A percentile compares a stretch with the other conserved stretches of the same genome.
These are phyloP conservation scores for Coluber constrictor DNA, from an alignment of 2,797 vertebrate genomes.

Conservation along the genomic window DNA sequence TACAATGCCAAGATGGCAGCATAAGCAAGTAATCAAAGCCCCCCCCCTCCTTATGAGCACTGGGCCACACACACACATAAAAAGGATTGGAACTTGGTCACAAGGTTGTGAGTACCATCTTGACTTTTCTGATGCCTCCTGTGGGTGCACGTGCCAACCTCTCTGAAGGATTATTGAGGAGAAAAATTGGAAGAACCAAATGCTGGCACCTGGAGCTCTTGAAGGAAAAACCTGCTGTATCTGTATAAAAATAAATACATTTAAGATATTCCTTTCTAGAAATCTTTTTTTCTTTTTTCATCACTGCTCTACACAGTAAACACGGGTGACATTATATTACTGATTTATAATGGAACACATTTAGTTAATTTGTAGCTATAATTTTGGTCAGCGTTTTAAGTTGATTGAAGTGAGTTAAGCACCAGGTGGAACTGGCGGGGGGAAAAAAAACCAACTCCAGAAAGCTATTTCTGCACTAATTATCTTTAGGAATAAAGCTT, in stretches of 20 bases:
- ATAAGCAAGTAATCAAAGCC: not conserved
- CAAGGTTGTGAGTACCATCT: not conserved
- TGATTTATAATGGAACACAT: not conserved
- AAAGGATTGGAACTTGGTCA: not conserved
- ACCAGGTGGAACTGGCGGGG: not conserved
- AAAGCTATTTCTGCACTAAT: not conserved
- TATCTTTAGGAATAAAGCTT: not conserved
- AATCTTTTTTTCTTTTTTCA: not conserved
- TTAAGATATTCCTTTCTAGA: not conserved
- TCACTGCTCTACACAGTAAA: not conserved
- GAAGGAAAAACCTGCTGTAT: not conserved
- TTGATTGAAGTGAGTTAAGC: not conserved
- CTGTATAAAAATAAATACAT: not conserved
- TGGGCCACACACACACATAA: not conserved
- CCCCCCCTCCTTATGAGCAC: not conserved
- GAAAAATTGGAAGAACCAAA: not conserved
- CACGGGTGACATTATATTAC: not conserved
- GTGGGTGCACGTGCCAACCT: not conserved
- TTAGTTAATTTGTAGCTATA: not conserved
- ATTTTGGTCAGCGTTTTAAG: not conserved
- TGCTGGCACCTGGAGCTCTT: not conserved
- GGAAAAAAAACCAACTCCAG: not conserved
- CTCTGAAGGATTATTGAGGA: not conserved
- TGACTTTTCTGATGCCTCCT: not conserved
- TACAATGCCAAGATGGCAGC: not conserved